Base-by-base conservation (phyloP, 2,113 vertebrate species). In the Ardeotis arabs region DNA sequence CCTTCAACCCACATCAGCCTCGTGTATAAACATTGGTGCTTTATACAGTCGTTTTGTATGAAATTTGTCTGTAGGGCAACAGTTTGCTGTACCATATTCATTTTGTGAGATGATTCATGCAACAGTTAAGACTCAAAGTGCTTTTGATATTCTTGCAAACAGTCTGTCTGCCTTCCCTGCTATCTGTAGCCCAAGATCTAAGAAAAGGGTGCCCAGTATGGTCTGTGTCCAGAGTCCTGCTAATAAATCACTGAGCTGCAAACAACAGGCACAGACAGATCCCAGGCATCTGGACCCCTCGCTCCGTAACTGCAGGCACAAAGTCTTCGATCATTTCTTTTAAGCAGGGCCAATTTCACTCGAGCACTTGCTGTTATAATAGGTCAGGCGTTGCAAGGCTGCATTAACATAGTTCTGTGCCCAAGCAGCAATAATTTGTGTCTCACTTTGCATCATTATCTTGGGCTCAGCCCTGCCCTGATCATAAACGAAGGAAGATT, bases 61-160 rank as follows among this genome's bases (percentile, higher is more conserved):
- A 95, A 93, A 84, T 95, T 87, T 89, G 87, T 96, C 95, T 97
- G 91, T 89, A 89, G 84, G 95, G 81, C 89, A 97, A 23, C 84
- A 73, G 66, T 85, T 94, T 94, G 69, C 89, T 87, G 59, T 44
- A 63, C 45, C 28, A 5, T 69, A 63, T 87, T 96, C 62, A 74
- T 95, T 95, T 91, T 66, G 87, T 87, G 63, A 93, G 95, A 90
- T 95, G 94, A 97, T 74, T 96, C 90, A 95, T 84, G 74, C 77
- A 76, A 80, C 92, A 96, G 89, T 95, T 96, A 96, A 78, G 84
- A 87, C 63, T 89, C 81, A 85, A 92, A 95, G 89, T 80, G 75
- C 67, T 92, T 96, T 87, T 83, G 86, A 85, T 96, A 91, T 81
- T 74, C 87, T 87, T 89, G 91, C 87, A 90, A 93, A 93, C 41